Percentiles rank a stretch among this genome's conserved stretches.
phyloP scores from a whole-genome alignment of 2,113 vertebrate genomes.

The Nothoprocta pentlandii region DNA sequence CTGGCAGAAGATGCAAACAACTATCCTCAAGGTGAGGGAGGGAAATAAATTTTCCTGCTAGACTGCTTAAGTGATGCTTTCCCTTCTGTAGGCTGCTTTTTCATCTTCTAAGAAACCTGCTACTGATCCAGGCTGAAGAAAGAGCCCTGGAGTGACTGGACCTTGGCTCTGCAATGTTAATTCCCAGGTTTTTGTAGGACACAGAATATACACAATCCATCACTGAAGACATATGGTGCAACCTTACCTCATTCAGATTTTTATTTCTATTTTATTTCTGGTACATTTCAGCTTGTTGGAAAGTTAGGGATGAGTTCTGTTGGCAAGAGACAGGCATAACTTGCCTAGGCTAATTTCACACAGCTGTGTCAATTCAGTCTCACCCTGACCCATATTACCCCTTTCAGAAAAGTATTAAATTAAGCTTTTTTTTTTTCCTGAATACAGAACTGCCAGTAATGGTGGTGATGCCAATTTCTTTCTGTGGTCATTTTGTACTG shows the following conservation, averaged over 20 bases:
- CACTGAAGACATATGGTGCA: neutral
- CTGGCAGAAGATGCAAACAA: neutral
- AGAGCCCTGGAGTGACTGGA: neutral
- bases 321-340: neutral
- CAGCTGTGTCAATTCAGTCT: neutral
- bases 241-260: neutral
- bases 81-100: neutral
- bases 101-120: neutral
- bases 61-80: neutral
- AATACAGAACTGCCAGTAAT: neutral
- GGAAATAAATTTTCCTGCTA: neutral
- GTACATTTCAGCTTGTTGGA: neutral
- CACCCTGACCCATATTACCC: neutral
- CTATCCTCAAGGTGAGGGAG: neutral
- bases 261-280: neutral
- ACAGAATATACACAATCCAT: neutral
- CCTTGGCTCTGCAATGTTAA: neutral
- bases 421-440: conserved; percentile 10
- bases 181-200: neutral
- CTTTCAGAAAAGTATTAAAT: neutral
- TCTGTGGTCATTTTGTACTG: neutral
- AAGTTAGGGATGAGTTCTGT: neutral
- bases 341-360: neutral
- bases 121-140: neutral
- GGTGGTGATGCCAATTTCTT: neutral